Conservation (phyloP, 2,888 invertebrate genomes). For the Cepaea hortensis region DNA sequence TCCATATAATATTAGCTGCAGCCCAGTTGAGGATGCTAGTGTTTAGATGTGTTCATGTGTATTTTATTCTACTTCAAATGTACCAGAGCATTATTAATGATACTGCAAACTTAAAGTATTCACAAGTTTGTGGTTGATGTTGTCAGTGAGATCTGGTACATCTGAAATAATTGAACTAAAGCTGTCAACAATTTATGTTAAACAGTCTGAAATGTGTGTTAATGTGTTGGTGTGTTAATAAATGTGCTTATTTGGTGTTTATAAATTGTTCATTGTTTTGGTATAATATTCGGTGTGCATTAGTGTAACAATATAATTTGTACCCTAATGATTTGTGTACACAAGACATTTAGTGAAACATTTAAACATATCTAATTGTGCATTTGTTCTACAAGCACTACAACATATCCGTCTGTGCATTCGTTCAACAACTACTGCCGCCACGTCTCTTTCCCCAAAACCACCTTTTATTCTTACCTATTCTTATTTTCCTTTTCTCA, state of each 20-base stretch:
- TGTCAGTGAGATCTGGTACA: constrained; percentile 9
- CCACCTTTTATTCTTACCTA: too few species aligned
- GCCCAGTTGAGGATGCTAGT: background rate
- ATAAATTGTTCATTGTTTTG: background rate
- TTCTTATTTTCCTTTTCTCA: too few species aligned
- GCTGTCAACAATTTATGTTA: too few species aligned
- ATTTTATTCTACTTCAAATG: background rate
- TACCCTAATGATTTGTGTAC: too few species aligned
- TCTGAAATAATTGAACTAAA: background rate
- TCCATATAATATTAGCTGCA: background rate
- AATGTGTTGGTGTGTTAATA: background rate
- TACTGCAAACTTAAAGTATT: constrained; percentile 20
- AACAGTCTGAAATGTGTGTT: background rate
- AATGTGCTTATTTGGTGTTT: too few species aligned
- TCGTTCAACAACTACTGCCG: too few species aligned
- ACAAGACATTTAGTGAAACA: too few species aligned
- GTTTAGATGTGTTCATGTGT: background rate
- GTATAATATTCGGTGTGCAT: background rate
- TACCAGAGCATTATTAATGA: constrained; percentile 30
- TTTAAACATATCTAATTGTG: too few species aligned
- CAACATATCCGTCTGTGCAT: too few species aligned
- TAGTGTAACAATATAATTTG: too few species aligned
- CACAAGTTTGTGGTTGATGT: constrained; percentile 20
- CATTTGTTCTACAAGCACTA: too few species aligned
- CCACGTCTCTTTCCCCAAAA: too few species aligned